A percentile compares a stretch with the other conserved stretches of the same genome.
Conservation (phyloP, 2,113 vertebrate species). For the Falcunculus frontatus region DNA sequence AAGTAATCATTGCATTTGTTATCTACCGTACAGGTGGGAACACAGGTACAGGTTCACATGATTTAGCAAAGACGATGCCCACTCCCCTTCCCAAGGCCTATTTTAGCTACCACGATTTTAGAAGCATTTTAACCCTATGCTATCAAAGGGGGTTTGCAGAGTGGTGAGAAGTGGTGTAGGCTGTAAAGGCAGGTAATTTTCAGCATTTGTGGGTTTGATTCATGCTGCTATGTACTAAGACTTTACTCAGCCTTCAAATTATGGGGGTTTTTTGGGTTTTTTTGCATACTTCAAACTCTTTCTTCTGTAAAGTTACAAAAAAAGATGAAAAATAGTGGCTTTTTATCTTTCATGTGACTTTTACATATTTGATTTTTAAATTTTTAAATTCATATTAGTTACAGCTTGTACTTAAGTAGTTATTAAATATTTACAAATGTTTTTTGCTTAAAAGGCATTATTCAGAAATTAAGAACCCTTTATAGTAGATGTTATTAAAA, state of each 20-base stretch:
- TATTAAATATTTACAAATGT: background rate
- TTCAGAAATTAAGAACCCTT: background rate
- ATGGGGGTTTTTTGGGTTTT: no score
- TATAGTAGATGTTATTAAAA: background rate
- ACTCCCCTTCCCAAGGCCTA: no score
- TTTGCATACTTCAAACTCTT: background rate
- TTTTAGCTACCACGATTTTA: no score
- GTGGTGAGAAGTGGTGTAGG: background rate
- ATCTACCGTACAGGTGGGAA: no score
- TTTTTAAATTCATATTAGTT: background rate
- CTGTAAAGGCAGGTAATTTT: background rate
- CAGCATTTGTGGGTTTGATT: background rate
- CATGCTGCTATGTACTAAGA: background rate
- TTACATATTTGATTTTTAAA: background rate
- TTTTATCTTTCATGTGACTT: background rate
- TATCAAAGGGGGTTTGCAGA: background rate
- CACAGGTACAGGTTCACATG: no score
- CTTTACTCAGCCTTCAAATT: background rate
- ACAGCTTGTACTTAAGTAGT: background rate
- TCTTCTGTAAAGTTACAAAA: background rate
- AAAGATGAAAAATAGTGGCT: background rate
- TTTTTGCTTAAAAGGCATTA: background rate
- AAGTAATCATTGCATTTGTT: no score
- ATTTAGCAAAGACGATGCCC: no score
- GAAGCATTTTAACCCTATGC: no score